phyloP scores from a whole-genome alignment of 2,797 vertebrate genomes.

The Furcifer pardalis region DNA sequence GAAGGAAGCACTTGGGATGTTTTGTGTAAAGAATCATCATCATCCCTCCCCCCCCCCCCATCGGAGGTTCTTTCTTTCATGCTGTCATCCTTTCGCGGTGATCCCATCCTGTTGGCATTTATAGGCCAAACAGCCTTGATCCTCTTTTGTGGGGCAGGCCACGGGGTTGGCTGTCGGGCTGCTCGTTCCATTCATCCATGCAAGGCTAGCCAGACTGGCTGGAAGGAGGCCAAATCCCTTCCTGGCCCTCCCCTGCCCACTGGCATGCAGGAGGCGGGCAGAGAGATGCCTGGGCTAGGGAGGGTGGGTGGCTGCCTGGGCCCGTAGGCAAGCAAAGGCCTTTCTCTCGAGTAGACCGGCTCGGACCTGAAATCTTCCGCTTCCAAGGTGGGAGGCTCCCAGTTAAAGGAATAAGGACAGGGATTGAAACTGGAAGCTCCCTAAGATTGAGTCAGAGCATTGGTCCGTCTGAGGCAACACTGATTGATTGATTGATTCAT shows the following conservation, averaged over 20 bases:
- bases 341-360: rapidly evolving
- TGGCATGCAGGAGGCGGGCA: background rate
- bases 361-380: no score
- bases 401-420: no score
- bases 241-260: background rate
- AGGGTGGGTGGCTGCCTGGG: background rate
- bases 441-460: no score
- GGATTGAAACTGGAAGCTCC: no score
- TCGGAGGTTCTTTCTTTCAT: background rate
- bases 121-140: background rate
- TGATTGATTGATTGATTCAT: no score
- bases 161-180: background rate
- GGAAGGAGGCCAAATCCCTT: background rate
- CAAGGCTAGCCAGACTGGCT: background rate
- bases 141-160: background rate
- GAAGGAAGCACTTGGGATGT: background rate
- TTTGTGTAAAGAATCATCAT: background rate
- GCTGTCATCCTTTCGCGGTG: background rate
- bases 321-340: background rate
- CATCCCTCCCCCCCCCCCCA: background rate
- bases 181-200: background rate
- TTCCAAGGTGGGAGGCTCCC: no score
- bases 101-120: background rate
- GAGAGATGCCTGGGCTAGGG: background rate
- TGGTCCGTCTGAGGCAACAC: no score